Base-by-base conservation (phyloP, 2,888 invertebrate species). In the Microplitis manilae region DNA sequence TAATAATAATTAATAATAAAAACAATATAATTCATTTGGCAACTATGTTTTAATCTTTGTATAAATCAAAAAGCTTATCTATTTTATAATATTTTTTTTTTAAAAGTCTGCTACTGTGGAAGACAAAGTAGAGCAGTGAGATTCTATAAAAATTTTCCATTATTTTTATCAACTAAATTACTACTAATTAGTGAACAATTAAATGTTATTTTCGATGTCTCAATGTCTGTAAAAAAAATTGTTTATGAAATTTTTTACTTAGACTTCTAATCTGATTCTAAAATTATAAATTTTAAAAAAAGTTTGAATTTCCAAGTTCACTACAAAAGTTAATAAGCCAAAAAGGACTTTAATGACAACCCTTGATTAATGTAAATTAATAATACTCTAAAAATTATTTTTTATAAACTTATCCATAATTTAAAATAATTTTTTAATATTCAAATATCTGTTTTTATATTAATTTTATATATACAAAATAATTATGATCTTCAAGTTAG, bases 51-150 rank as follows among this genome's bases (percentile, higher is more conserved):
- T 50, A 50, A 50, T 50, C 40, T 62, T 62, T 61, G 40, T 62
- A 72, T 72, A 61, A 62, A 72, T 13, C n/a, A n/a, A 73, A 79
- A 76, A 50, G 50, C 50, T 76, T 64, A 71, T 20, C 64, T 68
- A 50, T 50, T 40, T 76, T 62, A 39, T 69, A 70, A 15, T 61
- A 8, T 69, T 41, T 40, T 50, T 50, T 69, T 7, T n/a, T 40
- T 59, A 30, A 59, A 72, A 62, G 60, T 17, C 61, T 38, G 71
- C 62, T 62, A 9, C 20, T 70, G 61, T 62, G 71, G 71, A 72
- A 72, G 71, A 72, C 61, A 72, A 62, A 50, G 50, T 39, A 30
- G 62, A 72, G 39, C n/a, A 17, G 40, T 61, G 71, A 72, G 62
- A 72, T 72, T 72, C 62, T 30, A 38, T n/a, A 70, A n/a, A 38